Evolutionary conservation across 2,888 invertebrate species (phyloP).

Genomic region (Dryobota labecula): DNA sequence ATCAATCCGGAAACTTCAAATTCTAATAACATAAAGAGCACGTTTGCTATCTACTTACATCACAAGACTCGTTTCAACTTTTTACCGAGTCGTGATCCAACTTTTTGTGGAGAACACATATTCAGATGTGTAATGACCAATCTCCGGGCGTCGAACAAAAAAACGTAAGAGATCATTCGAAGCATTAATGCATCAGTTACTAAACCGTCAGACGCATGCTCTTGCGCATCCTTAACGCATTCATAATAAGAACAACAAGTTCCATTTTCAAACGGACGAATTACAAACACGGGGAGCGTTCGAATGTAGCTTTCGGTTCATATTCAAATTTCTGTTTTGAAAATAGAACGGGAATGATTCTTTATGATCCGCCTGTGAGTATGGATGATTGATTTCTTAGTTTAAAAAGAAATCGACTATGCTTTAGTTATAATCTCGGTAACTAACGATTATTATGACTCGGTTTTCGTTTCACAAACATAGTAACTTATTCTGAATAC

Average conservation of each 20-base stretch:
- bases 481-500: slow-evolving; percentile 50
- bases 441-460: slow-evolving; percentile 51
- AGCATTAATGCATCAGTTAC: slow-evolving; percentile 90
- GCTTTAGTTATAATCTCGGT: slow-evolving; percentile 53
- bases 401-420: slow-evolving; percentile 58
- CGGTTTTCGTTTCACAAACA: slow-evolving; percentile 44
- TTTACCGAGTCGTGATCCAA: slow-evolving; percentile 87
- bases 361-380: slow-evolving; percentile 68
- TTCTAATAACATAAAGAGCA: slow-evolving; percentile 88
- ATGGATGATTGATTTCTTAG: slow-evolving; percentile 69
- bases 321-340: slow-evolving; percentile 86
- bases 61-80: slow-evolving; percentile 83
- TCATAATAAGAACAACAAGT: slow-evolving; percentile 88
- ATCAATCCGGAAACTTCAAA: slow-evolving; percentile 87
- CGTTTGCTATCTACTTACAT: slow-evolving; percentile 87
- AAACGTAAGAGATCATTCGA: slow-evolving; percentile 84
- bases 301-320: slow-evolving; percentile 78
- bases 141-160: slow-evolving; percentile 87
- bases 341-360: slow-evolving; percentile 77
- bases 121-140: slow-evolving; percentile 90
- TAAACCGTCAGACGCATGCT: slow-evolving; percentile 89
- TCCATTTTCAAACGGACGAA: slow-evolving; percentile 86
- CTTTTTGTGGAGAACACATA: slow-evolving; percentile 88
- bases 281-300: slow-evolving; percentile 85
- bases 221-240: slow-evolving; percentile 89